Percentiles rank a stretch among this genome's conserved stretches.
phyloP scores from a whole-genome alignment of 2,888 invertebrate species.

The Cataglyphis altisquamis region DNA sequence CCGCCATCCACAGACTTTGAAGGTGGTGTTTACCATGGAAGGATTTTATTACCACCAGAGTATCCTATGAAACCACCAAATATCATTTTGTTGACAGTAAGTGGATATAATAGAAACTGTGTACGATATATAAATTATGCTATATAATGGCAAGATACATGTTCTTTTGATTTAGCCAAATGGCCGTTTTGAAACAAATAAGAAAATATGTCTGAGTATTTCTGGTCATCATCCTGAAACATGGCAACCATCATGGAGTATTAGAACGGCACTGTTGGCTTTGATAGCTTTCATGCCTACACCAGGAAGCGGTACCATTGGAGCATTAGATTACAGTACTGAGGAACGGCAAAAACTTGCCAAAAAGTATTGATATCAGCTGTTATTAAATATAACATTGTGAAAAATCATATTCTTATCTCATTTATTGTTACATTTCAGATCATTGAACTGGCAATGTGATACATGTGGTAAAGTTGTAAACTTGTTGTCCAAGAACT shows the following conservation, averaged over 20 bases:
- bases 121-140: not conserved
- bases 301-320: conserved; percentile 95
- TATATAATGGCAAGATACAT: not conserved
- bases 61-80: conserved; percentile 99
- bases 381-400: not conserved
- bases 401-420: conserved; percentile 8
- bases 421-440: conserved; percentile 74
- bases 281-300: conserved; percentile 98
- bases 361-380: conserved; percentile 88
- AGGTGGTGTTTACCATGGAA: conserved; percentile 96
- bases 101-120: conserved; percentile 68
- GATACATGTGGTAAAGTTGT: conserved; percentile 89
- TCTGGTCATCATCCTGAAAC: conserved; percentile 99
- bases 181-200: conserved; percentile 96
- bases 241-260: conserved; percentile 99
- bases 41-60: conserved; percentile 96
- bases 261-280: conserved; percentile 96
- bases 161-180: conserved; percentile 90
- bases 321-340: conserved; percentile 95
- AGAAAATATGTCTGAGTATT: conserved; percentile 98
- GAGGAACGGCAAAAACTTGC: conserved; percentile 94
- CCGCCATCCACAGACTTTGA: conserved; percentile 96
- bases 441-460: conserved; percentile 90
- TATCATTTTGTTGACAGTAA: conserved; percentile 95
- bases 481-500: conserved; percentile 86